Evolutionary conservation across 1,140 invertebrate genomes (phyloP).

Genomic region (Apocrypta bakeri): DNA sequence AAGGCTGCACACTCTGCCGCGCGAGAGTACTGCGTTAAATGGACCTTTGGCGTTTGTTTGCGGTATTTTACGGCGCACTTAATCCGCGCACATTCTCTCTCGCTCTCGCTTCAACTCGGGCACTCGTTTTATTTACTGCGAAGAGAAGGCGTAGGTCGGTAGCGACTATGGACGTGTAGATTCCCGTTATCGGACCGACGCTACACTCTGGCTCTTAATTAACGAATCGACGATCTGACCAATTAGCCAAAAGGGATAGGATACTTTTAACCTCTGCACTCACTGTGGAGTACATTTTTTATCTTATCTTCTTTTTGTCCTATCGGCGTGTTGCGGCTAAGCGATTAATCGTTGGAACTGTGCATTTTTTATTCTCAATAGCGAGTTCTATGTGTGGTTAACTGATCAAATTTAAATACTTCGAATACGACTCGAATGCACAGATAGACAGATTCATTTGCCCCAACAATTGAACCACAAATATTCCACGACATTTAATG

Average conservation of each 20-base stretch:
- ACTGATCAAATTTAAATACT: not conserved
- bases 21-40: constrained; percentile 17
- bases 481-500: too few relatives aligned
- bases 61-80: constrained; percentile 38
- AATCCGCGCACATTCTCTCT: not conserved
- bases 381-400: not conserved
- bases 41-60: constrained; percentile 39
- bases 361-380: not conserved
- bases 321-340: not conserved
- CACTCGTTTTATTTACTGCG: constrained; percentile 9
- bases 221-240: constrained; percentile 33
- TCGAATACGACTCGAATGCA: too few relatives aligned
- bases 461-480: too few relatives aligned
- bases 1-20: not conserved
- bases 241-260: constrained; percentile 17
- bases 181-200: constrained; percentile 8
- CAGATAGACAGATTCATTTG: too few relatives aligned
- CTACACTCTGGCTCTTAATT: constrained; percentile 26
- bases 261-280: constrained; percentile 31
- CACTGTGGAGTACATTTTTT: not conserved
- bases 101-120: not conserved
- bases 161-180: not conserved
- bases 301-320: not conserved
- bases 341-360: not conserved
- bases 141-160: not conserved